Percentiles rank a stretch among this genome's conserved stretches.
These are phyloP conservation scores for Epirrhoe tristata DNA, from an alignment of 2,888 invertebrate species.

Conservation along the genomic window DNA sequence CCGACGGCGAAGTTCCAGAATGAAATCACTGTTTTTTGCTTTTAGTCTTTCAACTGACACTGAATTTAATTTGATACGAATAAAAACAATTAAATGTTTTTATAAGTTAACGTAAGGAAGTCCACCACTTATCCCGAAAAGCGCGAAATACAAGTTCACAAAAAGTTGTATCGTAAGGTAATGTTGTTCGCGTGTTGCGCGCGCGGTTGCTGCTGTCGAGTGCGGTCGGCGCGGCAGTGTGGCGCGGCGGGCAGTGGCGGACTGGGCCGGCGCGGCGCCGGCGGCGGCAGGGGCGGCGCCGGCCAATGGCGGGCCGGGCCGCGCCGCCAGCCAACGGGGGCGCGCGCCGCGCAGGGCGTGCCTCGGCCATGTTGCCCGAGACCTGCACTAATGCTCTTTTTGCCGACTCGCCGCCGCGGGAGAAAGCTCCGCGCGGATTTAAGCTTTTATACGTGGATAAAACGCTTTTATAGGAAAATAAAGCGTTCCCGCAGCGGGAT, in stretches of 20 bases:
- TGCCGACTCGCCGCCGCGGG: constrained; percentile 75
- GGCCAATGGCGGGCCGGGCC: constrained; percentile 54
- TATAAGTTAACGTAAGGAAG: constrained; percentile 1
- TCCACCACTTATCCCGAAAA: constrained; percentile 18
- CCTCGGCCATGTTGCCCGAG: constrained; percentile 75
- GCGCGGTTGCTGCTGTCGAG: constrained; percentile 32
- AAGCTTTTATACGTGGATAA: constrained; percentile 85
- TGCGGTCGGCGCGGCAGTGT: background rate
- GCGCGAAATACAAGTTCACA: constrained; percentile 24
- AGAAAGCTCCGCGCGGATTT: constrained; percentile 84
- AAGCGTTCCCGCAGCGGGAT: constrained; percentile 83
- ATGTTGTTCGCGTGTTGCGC: constrained; percentile 43
- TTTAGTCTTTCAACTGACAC: constrained; percentile 3
- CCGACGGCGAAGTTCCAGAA: constrained; percentile 33
- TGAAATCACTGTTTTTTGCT: constrained; percentile 6
- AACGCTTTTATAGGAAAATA: constrained; percentile 85
- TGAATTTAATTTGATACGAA: background rate
- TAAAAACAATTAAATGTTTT: constrained; percentile 3
- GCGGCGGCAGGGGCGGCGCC: constrained; percentile 55
- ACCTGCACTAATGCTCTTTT: constrained; percentile 80
- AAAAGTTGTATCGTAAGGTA: constrained; percentile 27
- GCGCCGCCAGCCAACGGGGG: constrained; percentile 57
- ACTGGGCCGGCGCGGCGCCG: constrained; percentile 40
- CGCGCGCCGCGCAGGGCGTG: constrained; percentile 68
- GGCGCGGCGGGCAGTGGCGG: constrained; percentile 54